phyloP scores from a whole-genome alignment of 2,797 vertebrate genomes.

The Molossus molossus region DNA sequence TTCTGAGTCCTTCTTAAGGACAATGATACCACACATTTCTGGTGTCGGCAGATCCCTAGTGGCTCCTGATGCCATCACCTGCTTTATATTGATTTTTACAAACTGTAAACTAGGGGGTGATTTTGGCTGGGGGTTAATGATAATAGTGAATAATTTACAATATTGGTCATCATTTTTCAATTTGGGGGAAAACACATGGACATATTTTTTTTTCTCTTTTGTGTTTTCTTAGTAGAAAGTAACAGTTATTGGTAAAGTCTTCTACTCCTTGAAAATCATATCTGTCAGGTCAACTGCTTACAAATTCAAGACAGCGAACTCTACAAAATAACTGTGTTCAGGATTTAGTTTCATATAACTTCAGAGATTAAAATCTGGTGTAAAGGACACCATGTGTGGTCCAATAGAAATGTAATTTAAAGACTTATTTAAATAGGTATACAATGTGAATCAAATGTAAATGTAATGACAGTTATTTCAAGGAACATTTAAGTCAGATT shows the following conservation, averaged over 20 bases:
- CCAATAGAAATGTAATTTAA: slow-evolving; percentile 58
- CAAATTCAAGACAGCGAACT: slow-evolving; percentile 33
- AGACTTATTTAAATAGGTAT: slow-evolving; percentile 66
- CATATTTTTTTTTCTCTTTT: not conserved
- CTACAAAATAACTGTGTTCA: slow-evolving; percentile 8
- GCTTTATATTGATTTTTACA: not conserved
- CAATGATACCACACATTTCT: not conserved
- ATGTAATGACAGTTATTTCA: slow-evolving; percentile 73
- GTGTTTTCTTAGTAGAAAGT: slow-evolving; percentile 2
- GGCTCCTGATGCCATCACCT: not conserved
- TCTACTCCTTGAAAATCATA: slow-evolving; percentile 25
- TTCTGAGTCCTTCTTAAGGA: not conserved
- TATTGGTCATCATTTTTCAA: not conserved
- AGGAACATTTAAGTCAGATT: slow-evolving; percentile 72
- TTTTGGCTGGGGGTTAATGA: not conserved
- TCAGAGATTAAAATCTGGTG: slow-evolving; percentile 29
- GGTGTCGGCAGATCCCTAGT: slow-evolving; percentile 82
- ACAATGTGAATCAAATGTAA: slow-evolving; percentile 66
- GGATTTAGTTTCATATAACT: slow-evolving; percentile 44
- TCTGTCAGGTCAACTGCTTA: not conserved
- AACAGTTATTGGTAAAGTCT: not conserved
- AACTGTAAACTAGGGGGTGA: not conserved
- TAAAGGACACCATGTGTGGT: not conserved
- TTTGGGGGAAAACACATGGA: not conserved
- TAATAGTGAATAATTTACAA: not conserved